These are phyloP conservation scores for Apaloderma vittatum DNA, from an alignment of 2,113 vertebrate species.

Conservation along the genomic window DNA sequence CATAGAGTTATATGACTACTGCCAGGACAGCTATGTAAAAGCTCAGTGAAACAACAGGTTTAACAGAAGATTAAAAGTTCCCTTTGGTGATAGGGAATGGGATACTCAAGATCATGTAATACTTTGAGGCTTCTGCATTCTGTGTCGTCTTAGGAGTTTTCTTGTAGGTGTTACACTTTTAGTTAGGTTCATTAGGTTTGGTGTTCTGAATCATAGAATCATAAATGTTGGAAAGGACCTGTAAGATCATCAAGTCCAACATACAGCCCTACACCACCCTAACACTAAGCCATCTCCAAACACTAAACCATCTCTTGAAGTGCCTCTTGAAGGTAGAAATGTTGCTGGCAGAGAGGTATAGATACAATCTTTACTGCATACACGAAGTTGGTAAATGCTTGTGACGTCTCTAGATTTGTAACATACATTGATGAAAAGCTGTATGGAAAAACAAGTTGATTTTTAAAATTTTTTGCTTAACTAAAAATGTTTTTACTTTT, in stretches of 20 bases:
- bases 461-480: not conserved
- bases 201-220: not conserved
- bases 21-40: not conserved
- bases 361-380: not conserved
- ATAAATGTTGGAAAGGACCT: too few species aligned
- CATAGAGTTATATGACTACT: fast-evolving
- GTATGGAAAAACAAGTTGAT: not conserved
- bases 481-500: not conserved
- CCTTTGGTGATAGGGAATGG: not conserved
- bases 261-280: too few species aligned
- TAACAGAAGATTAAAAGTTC: not conserved
- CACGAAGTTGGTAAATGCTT: not conserved
- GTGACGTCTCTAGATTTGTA: not conserved
- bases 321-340: not conserved
- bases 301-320: too few species aligned
- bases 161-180: not conserved
- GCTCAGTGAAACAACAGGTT: not conserved
- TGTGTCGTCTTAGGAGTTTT: fast-evolving
- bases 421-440: not conserved
- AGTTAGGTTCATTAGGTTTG: not conserved
- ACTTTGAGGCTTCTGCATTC: not conserved
- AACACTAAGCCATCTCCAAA: too few species aligned
- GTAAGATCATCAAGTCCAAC: too few species aligned
- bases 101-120: not conserved
- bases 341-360: not conserved